Base-by-base conservation (phyloP, 2,113 vertebrate genomes). In the Thunnus maccoyii region DNA sequence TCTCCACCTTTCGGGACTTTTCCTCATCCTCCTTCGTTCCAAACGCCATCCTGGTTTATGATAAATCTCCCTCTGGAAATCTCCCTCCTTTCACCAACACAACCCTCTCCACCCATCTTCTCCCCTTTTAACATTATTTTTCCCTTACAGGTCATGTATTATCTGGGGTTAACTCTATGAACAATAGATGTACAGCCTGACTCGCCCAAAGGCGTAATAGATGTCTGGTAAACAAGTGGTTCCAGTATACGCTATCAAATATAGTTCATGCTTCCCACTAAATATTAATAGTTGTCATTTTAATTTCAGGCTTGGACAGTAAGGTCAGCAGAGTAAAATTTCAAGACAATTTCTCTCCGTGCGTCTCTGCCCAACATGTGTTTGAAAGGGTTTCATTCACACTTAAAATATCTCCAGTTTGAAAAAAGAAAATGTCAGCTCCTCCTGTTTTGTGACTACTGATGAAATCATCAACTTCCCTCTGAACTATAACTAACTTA, bases 1-100 rank as follows among this genome's bases (percentile, higher is more conserved):
- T 87, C 80, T 78, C 82, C 86, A 87, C 83, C 73, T 90, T 79
- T 67, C 3, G 76, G 89, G 86, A 86, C 74, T 88, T 91, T 85
- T 84, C 90, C 71, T 72, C 51, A 5, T 61, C 65, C 51, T 75
- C 60, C 48, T 71, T 58, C 57, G 7, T 17, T 70, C 78, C 63
- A 62, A 56, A 47, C 8, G 1, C 32, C 4, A 4, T 67, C 56
- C 56, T 61, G 79, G 36, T 85, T 78, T 56, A 79, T 82, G 74
- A 86, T 82, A 69, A 87, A 87, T 79, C 63, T 57, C 51, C 72
- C 48, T 61, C 64, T 79, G n/a, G 47, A 85, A 0, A 6, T 17
- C 47, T 66, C 20, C 7, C 52, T 68, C 15, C 55, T 32, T 78
- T 47, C 84, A 30, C 69, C 71, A 55, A 88, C 68, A 46, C 63